A percentile compares a stretch with the other conserved stretches of the same genome.
These are phyloP conservation scores for Pyrgus malvae DNA, from an alignment of 2,888 invertebrate species.

Conservation along the genomic window DNA sequence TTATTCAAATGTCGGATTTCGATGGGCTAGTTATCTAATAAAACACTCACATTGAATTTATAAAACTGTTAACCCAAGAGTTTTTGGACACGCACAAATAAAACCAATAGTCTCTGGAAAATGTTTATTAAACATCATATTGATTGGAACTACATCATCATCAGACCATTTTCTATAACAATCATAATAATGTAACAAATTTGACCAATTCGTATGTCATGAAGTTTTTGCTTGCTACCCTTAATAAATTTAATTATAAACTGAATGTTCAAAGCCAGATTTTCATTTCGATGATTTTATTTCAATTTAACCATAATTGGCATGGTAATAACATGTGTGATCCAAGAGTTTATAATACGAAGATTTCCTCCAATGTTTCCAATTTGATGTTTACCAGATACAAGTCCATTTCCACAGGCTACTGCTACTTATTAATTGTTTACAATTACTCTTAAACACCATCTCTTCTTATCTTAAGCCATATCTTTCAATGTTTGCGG, in stretches of 20 bases:
- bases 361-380: conserved; percentile 2
- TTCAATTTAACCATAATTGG: neutral
- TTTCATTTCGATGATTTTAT: neutral
- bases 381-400: conserved; percentile 18
- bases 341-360: neutral
- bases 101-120: conserved; percentile 44
- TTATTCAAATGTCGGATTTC: too few species aligned
- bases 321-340: neutral
- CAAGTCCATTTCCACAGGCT: conserved; percentile 2
- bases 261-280: neutral
- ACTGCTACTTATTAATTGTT: conserved; percentile 16
- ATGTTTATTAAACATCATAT: conserved; percentile 71
- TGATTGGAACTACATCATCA: conserved; percentile 41
- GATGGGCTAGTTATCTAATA: too few species aligned
- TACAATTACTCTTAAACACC: conserved; percentile 13
- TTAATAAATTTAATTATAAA: neutral
- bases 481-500: too few species aligned
- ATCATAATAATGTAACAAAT: conserved; percentile 26
- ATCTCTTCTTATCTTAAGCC: neutral
- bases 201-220: conserved; percentile 26
- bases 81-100: conserved; percentile 35
- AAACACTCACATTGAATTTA: too few species aligned
- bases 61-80: too few species aligned
- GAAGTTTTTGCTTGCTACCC: conserved; percentile 7
- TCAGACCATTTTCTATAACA: conserved; percentile 3